Conservation (phyloP, 2,113 vertebrate species). For the Mormoops blainvillei region DNA sequence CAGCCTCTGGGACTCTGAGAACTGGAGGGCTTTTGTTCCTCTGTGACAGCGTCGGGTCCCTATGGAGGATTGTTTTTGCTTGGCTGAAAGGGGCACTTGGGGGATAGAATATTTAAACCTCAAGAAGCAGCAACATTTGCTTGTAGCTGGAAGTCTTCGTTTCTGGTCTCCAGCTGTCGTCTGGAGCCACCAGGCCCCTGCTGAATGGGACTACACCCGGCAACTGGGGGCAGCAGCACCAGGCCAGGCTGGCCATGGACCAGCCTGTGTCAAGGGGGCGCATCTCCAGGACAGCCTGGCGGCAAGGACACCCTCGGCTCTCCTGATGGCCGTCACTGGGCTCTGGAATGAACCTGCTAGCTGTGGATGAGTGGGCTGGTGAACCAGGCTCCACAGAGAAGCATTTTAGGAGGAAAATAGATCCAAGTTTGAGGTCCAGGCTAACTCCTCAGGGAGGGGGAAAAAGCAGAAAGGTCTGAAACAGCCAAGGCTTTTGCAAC, state of each 20-base stretch:
- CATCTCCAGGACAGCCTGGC: not conserved
- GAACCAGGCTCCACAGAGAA: not conserved
- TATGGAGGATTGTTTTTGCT: conserved; percentile 47
- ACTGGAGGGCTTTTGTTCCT: conserved; percentile 59
- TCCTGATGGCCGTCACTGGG: not conserved
- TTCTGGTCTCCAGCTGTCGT: conserved; percentile 61
- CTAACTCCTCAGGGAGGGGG: not conserved
- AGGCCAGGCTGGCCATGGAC: accelerated
- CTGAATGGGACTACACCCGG: not conserved
- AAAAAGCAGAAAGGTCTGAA: not conserved
- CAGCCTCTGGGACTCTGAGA: not conserved
- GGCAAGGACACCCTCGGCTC: not conserved
- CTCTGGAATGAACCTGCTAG: not conserved
- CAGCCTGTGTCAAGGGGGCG: not conserved
- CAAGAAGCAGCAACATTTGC: conserved; percentile 42
- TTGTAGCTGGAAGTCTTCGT: conserved; percentile 39
- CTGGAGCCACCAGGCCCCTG: not conserved
- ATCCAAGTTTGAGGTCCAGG: not conserved
- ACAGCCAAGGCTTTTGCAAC: not conserved
- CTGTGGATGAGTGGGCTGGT: not conserved
- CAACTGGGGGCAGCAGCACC: not conserved
- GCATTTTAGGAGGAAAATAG: not conserved
- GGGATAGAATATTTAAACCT: conserved; percentile 22
- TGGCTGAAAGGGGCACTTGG: conserved; percentile 36
- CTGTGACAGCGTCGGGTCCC: not conserved